phyloP scores from a whole-genome alignment of 1,140 invertebrate species.

The Neuroterus valhalla region DNA sequence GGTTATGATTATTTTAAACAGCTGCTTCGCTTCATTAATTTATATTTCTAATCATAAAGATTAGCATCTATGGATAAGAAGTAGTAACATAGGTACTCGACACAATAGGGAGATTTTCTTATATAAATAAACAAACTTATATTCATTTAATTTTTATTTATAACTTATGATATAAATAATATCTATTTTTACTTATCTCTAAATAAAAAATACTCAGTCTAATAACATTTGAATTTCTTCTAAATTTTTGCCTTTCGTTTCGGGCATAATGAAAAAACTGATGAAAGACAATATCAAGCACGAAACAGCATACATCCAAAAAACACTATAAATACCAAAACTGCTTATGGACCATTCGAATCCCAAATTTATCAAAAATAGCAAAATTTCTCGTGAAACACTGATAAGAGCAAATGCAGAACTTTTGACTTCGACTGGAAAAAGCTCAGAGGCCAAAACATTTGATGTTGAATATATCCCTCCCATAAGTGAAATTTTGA shows the following conservation, averaged over 20 bases:
- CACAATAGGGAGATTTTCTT: too few species aligned
- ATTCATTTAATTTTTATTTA: too few species aligned
- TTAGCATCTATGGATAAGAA: too few species aligned
- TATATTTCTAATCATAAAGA: too few species aligned
- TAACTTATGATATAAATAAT: too few species aligned
- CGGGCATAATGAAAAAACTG: background rate
- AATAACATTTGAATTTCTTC: slow-evolving; percentile 23
- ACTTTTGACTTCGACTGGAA: slow-evolving; percentile 21
- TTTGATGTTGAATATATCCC: slow-evolving; percentile 15
- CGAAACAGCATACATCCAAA: slow-evolving; percentile 2
- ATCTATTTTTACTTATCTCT: too few species aligned
- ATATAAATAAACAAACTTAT: too few species aligned
- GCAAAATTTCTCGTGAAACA: slow-evolving; percentile 4
- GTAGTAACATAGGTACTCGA: too few species aligned
- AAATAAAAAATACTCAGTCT: background rate
- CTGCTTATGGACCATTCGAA: background rate
- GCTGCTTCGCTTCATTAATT: too few species aligned
- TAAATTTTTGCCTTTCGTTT: slow-evolving; percentile 20
- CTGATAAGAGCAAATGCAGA: slow-evolving; percentile 7
- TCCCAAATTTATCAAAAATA: slow-evolving; percentile 7
- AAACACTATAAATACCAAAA: slow-evolving; percentile 24
- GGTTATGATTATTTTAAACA: too few species aligned
- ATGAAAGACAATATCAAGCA: background rate
- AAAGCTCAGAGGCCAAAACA: slow-evolving; percentile 10
- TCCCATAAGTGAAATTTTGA: slow-evolving; percentile 20